phyloP scores from a whole-genome alignment of 2,888 invertebrate species.

The Eueremaeus valkanovi region DNA sequence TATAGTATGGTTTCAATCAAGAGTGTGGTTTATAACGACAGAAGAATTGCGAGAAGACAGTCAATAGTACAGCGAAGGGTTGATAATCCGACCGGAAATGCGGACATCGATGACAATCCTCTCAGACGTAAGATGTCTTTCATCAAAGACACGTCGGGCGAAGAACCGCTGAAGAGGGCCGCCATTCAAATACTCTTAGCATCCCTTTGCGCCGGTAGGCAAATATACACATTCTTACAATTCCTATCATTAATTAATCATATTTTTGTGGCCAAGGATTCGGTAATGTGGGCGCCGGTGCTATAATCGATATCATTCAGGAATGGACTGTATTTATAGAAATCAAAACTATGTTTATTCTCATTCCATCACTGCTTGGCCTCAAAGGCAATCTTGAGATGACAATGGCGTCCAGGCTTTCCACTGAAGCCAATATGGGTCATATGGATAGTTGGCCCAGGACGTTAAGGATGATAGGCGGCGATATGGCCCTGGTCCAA shows the following conservation, averaged over 20 bases:
- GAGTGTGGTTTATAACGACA: too few species aligned
- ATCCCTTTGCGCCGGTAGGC: neutral
- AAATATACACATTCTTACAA: too few species aligned
- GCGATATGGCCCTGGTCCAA: slow-evolving; percentile 56
- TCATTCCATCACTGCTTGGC: slow-evolving; percentile 59
- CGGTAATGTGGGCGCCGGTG: slow-evolving; percentile 84
- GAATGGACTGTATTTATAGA: slow-evolving; percentile 56
- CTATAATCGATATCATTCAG: slow-evolving; percentile 74
- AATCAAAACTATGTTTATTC: slow-evolving; percentile 57
- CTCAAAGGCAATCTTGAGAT: slow-evolving; percentile 60
- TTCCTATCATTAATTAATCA: too few species aligned
- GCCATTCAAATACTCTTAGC: neutral
- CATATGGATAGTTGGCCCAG: slow-evolving; percentile 54
- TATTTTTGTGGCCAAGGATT: too few species aligned
- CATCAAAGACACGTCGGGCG: neutral
- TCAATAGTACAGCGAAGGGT: neutral
- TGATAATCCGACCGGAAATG: neutral
- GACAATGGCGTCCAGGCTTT: slow-evolving; percentile 59
- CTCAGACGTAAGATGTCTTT: neutral
- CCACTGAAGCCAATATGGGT: slow-evolving; percentile 58
- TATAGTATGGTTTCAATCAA: too few species aligned
- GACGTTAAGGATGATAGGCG: slow-evolving; percentile 53
- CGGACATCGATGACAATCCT: neutral
- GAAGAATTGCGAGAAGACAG: neutral
- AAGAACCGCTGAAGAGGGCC: neutral